Evolutionary conservation across 2,113 vertebrate genomes (phyloP).

Genomic region (Tyrannus savana): DNA sequence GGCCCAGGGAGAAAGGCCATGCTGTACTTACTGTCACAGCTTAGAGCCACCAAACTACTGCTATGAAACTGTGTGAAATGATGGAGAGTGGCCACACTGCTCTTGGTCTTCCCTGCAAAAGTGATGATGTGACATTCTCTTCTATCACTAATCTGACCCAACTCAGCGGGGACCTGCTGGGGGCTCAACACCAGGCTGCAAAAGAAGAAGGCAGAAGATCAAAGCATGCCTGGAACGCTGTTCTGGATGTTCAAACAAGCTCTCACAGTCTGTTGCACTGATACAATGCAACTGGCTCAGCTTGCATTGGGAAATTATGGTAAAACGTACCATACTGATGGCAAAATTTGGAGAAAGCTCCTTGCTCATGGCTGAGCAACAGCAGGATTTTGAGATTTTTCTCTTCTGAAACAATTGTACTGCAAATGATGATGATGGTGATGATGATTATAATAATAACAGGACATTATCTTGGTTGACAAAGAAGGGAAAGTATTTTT

Average conservation of each 20-base stretch:
- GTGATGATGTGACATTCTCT: background rate
- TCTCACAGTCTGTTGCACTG: background rate
- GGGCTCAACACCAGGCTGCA: background rate
- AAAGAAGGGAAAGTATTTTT: background rate
- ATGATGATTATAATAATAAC: background rate
- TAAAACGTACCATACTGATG: background rate
- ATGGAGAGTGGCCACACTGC: background rate
- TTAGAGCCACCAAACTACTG: background rate
- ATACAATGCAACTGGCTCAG: fast-evolving
- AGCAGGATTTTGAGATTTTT: background rate
- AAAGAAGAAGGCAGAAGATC: background rate
- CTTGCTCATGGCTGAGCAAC: background rate
- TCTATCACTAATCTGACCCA: background rate
- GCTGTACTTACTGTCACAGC: background rate
- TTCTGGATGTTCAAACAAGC: background rate
- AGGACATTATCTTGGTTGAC: background rate
- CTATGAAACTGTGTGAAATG: background rate
- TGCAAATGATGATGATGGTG: background rate
- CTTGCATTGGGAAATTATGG: background rate
- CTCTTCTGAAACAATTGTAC: background rate
- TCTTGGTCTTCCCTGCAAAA: background rate
- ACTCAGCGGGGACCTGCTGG: background rate
- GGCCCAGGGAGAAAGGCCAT: background rate
- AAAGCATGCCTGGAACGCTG: background rate
- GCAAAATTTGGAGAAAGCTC: background rate